These are phyloP conservation scores for Falco cherrug DNA, from an alignment of 2,797 vertebrate genomes.

Conservation along the genomic window DNA sequence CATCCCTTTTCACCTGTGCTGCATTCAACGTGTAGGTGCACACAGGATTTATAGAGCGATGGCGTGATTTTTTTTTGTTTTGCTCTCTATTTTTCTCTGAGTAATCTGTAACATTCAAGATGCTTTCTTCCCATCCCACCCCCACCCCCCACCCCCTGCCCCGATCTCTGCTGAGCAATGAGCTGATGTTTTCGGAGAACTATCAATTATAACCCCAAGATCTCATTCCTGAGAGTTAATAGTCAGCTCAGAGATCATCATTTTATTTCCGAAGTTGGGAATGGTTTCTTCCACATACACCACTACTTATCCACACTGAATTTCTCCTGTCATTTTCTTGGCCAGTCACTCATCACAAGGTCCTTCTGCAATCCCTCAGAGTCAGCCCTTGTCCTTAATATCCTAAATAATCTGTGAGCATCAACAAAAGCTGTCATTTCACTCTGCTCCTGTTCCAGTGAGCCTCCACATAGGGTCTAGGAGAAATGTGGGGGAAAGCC, in stretches of 20 bases:
- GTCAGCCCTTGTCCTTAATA: conserved; percentile 1
- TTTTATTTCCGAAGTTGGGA: conserved; percentile 31
- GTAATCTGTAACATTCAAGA: conserved; percentile 33
- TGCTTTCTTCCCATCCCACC: background rate
- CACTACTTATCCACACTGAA: background rate
- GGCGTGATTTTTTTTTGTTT: background rate
- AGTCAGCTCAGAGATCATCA: conserved; percentile 35
- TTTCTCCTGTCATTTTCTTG: conserved; percentile 43
- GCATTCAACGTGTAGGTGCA: background rate
- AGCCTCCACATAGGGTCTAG: background rate
- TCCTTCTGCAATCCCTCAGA: conserved; percentile 15
- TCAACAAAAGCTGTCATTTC: conserved; percentile 3
- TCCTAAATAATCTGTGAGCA: background rate
- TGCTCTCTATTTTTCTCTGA: conserved; percentile 34
- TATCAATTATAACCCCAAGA: conserved; percentile 24
- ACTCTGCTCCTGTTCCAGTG: background rate
- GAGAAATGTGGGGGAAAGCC: background rate
- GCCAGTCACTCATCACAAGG: conserved; percentile 9
- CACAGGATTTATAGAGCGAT: background rate
- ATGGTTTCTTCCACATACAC: background rate
- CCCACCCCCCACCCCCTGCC: too few relatives aligned
- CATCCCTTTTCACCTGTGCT: background rate
- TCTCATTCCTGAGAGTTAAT: conserved; percentile 43
- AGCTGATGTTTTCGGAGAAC: conserved; percentile 28
- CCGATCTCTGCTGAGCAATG: conserved; percentile 17